Evolutionary conservation across 1,140 invertebrate genomes (phyloP).

Genomic region (Drosophila insularis): DNA sequence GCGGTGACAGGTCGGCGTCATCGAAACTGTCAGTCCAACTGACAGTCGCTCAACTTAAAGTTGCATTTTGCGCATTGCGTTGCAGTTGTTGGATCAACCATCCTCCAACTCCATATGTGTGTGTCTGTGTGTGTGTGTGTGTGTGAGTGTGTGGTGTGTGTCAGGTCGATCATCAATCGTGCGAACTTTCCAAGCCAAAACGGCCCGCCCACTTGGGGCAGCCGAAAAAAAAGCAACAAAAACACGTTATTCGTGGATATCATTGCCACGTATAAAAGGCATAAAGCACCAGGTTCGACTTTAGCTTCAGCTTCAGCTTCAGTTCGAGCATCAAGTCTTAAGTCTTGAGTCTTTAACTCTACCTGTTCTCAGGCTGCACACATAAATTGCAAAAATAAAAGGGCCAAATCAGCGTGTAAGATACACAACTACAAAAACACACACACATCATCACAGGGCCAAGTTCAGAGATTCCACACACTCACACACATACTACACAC

Average conservation of each 20-base stretch:
- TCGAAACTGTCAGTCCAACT: slow-evolving; percentile 42
- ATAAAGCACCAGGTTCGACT: slow-evolving; percentile 21
- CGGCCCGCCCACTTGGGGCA: slow-evolving; percentile 64
- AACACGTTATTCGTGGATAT: slow-evolving; percentile 65
- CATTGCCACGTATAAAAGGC: slow-evolving; percentile 48
- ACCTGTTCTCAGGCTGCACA: slow-evolving; percentile 56
- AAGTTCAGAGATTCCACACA: slow-evolving; percentile 12
- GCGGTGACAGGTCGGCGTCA: slow-evolving; percentile 76
- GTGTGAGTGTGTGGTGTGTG: not conserved
- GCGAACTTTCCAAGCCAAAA: slow-evolving; percentile 68
- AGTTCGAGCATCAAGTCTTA: slow-evolving; percentile 1
- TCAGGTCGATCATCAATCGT: slow-evolving; percentile 76
- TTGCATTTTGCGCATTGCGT: not conserved
- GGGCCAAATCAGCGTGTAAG: slow-evolving; percentile 74
- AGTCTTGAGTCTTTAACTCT: slow-evolving; percentile 25
- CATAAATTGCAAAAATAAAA: slow-evolving; percentile 71
- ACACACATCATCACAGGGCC: slow-evolving; percentile 8
- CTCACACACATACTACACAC: not conserved
- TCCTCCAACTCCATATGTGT: not conserved
- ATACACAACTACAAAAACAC: slow-evolving; percentile 22
- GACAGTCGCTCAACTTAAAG: slow-evolving; percentile 15
- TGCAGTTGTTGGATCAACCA: not conserved
- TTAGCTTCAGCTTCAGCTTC: not conserved
- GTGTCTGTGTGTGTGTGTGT: not conserved
- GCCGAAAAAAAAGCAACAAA: not conserved